A percentile compares a stretch with the other conserved stretches of the same genome.
Evolutionary conservation across 2,113 vertebrate species (phyloP).

Genomic region (Sminthopsis crassicaudata): DNA sequence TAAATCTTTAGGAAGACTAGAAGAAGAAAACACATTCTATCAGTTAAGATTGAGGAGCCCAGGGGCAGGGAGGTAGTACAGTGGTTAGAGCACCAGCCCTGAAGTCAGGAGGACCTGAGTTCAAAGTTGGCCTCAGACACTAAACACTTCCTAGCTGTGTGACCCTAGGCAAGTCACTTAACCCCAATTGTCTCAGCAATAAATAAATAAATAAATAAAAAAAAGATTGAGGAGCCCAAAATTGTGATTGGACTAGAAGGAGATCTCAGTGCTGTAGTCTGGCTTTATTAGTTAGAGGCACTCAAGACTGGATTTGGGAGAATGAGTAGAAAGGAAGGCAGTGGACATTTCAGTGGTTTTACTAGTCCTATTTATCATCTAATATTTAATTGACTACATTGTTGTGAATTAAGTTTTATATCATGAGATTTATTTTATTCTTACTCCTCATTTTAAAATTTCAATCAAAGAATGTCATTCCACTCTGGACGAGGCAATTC

Average conservation of each 20-base stretch:
- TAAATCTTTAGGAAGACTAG: neutral
- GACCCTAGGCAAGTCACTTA: no score
- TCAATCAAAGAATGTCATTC: constrained; percentile 91
- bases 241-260: neutral
- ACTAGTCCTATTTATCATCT: neutral
- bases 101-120: no score
- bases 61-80: no score
- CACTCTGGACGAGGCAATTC: constrained; percentile 91
- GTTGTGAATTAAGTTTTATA: constrained; percentile 8
- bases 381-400: neutral
- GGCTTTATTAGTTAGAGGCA: neutral
- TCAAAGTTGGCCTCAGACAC: no score
- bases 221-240: neutral
- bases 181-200: no score
- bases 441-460: constrained; percentile 35
- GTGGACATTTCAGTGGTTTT: neutral
- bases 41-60: neutral
- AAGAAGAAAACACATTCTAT: neutral
- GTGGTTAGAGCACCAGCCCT: no score
- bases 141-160: no score
- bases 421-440: neutral
- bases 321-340: neutral
- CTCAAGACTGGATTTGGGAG: neutral
- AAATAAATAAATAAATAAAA: no score
- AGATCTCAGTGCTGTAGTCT: neutral